Base-by-base conservation (phyloP, 2,797 vertebrate species). In the Denticeps clupeoides region DNA sequence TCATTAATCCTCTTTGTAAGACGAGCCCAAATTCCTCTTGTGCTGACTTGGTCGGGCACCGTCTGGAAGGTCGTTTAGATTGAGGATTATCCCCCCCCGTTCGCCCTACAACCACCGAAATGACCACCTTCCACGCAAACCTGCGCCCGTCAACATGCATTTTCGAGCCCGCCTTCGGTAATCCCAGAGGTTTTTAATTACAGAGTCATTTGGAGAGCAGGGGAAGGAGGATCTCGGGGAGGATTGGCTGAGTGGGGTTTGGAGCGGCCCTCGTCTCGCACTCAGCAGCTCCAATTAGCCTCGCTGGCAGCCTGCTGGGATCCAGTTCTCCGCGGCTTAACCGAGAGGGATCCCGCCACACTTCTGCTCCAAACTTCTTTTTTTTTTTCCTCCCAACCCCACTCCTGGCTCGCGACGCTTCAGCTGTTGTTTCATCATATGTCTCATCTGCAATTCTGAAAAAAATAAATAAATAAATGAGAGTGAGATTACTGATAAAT, bases 21-120 rank as follows among this genome's bases (percentile, higher is more conserved):
- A 78, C 77, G 78, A 78, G 77, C 71, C 71, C 71, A 82, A 80
- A 82, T 76, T 80, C 72, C 77, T 64, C 53, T 59, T 71, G 66
- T 82, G 77, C 80, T 80, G 76, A 80, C 75, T 60, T 53, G 56
- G 35, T 38, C 35, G 38, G 10, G 35, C 16, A 16, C 35, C 38
- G 35, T 38, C 9, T 38, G 35, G 38, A 35, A 38, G 35, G 35
- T 38, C 35, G 35, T 19, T 9, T 16, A 38, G 35, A 7, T 35
- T 19, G 9, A 5, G 35, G 35, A 38, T 38, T 38, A 38, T 35
- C 35, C 21, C 9, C 19, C 35, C 3, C 21, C 38, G 38, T 35
- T 38, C 35, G 19, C 35, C 35, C 2, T 1, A 10, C 33, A 18
- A 33, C 19, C 7, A 37, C 33, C 10, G 23, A 23, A 5, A 4